Percentiles rank a stretch among this genome's conserved stretches.
phyloP scores from a whole-genome alignment of 2,113 vertebrate genomes.

The Thamnaconus septentrionalis region DNA sequence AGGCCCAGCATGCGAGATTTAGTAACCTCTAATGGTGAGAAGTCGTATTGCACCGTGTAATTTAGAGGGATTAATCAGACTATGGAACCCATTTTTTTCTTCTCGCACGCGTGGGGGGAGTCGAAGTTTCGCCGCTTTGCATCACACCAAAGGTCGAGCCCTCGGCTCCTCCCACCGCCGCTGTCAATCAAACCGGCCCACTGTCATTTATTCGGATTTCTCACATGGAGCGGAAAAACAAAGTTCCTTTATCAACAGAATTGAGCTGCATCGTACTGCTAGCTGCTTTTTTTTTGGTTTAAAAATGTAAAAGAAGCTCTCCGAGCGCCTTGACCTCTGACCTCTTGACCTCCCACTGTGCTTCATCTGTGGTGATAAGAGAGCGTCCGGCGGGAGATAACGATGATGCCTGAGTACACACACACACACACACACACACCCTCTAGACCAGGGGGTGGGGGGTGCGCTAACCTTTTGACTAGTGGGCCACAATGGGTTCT shows the following conservation, averaged over 20 bases:
- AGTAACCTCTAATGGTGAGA: too few species aligned
- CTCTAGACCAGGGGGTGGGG: too few species aligned
- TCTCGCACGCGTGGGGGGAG: conserved; percentile 38
- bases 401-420: conserved; percentile 15
- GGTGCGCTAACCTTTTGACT: too few species aligned
- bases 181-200: conserved; percentile 56
- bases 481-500: too few species aligned
- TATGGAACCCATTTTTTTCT: too few species aligned
- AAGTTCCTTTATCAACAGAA: conserved; percentile 59
- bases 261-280: conserved; percentile 48
- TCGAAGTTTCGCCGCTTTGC: conserved; percentile 77
- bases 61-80: too few species aligned
- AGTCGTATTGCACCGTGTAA: too few species aligned
- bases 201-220: conserved; percentile 4
- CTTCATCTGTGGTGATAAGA: conserved; percentile 64
- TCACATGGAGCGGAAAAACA: conserved; percentile 19
- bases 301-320: conserved; percentile 45
- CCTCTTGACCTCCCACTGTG: conserved; percentile 46
- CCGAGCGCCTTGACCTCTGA: conserved; percentile 56
- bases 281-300: conserved; percentile 54
- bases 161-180: conserved; percentile 37
- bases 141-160: conserved; percentile 69
- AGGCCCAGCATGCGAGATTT: too few species aligned
- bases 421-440: too few species aligned
- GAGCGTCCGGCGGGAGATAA: conserved; percentile 60